Evolutionary conservation across 1,140 invertebrate species (phyloP), one percentile per base, ranked within the genome.

Genomic region (Amphibalanus amphitrite): DNA sequence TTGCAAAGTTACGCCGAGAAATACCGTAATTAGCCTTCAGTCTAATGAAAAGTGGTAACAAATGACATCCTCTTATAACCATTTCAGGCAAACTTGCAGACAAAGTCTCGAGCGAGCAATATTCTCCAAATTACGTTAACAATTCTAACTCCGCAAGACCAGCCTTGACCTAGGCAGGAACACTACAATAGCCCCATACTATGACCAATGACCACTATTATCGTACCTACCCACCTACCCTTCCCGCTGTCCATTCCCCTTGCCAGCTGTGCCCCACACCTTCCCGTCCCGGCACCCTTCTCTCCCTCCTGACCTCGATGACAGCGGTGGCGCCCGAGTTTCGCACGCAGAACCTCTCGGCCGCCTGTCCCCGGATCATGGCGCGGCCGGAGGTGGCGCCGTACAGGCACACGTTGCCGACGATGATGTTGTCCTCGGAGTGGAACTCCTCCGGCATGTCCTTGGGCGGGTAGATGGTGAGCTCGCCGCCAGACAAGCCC

Each of bases 351-450:
- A 99, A 99, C 69, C 97, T 86, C 82, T 99, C 97, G 10, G 95
- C 95, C 23, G 93, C 95, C 76, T 97, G 93, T 71, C 97, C 97
- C 68, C 96, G 83, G 84, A 99, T 95, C 80, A 92, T 98, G 10
- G 94, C 95, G 75, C 86, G 89, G 26, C 97, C 97, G 30, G 87
- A 88, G 17, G 96, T 98, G 23, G 96, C 97, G 71, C 97, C 97
- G 79, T 99, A 99, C 67, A 99, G 82, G 75, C 95, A 97, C 8
- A 98, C 97, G 81, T 99, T 99, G 38, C 97, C 97, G 47, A 95
- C 95, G 75, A 99, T 95, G 1, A 98, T 93, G 79, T 99, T 99
- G 6, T 92, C 84, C 74, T 96, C 92, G 1, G 95, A 96, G 76
- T 91, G 88, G 77, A 84, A 88, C 28, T 82, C 79, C 77, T 90